Evolutionary conservation across 2,888 invertebrate genomes (phyloP), one percentile per base, ranked within the genome.

Genomic region (Netelia virgata): DNA sequence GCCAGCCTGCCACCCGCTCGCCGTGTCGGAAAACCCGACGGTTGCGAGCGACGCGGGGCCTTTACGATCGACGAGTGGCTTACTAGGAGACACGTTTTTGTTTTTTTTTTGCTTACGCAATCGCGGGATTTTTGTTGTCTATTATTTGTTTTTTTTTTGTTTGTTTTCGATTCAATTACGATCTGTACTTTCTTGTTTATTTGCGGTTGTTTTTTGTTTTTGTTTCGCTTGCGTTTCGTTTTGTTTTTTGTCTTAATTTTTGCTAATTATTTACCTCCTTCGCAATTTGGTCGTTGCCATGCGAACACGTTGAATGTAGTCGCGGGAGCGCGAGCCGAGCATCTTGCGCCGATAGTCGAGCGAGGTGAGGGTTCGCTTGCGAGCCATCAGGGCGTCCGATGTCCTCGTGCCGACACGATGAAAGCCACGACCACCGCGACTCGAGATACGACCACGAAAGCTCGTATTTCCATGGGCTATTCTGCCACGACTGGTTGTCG

Each of bases 271-370:
- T 93, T 93, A 93, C 93, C 93, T 93, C 92, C 93, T 91, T 88
- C 92, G 92, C 90, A 93, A 89, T 90, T 92, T 93, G 76, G 92
- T 90, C 85, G 90, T 89, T 53, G 92, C 88, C 91, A 93, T 91
- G 91, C 92, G 92, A 88, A 91, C 91, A 87, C 93, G 92, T 88
- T 92, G 92, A 79, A 93, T 89, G 92, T 92, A 93, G 91, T 93
- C 93, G 87, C 93, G 92, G 82, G 93, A 91, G 80, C 92, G 91
- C 89, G 93, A 90, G 73, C 91, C 91, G 81, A 92, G 89, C 89
- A 93, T 89, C 91, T 93, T 93, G 89, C 93, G 92, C 77, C 93
- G 92, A 90, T 93, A 93, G 88, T 93, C 93, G 87, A 93, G 91
- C 84, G 92, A 90, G 18, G 86, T 87, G 57, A 92, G 89, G 80